Base-by-base conservation (phyloP, 2,888 invertebrate genomes). In the Lasioglossum villosulum region DNA sequence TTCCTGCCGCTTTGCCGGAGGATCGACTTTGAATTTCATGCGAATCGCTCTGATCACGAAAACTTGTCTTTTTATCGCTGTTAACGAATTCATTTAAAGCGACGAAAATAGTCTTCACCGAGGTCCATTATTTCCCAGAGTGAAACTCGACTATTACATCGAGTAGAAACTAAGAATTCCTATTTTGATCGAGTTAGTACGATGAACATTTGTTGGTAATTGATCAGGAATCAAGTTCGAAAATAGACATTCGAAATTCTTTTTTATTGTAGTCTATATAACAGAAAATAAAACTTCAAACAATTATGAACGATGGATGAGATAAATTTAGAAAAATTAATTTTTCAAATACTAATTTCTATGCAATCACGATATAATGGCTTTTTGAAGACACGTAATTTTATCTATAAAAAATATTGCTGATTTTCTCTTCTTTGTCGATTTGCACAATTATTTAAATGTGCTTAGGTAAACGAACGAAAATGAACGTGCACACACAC, bases 1-100 rank as follows among this genome's bases (percentile, higher is more conserved):
- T 86, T 87, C 87, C 34, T 66, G 8, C 66, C 23, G 34, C 83
- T 86, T 79, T 75, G 76, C n/a, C 19, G 75, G 56, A 73, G 84
- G 83, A 86, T 90, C 85, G 76, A 78, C 81, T 84, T 84, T 87
- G 87, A 90, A 90, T 89, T 90, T 86, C 74, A 87, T 89, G 84
- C 70, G 86, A 89, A 89, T 89, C 89, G 80, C 75, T 66, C 23
- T 78, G 34, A 68, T 77, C 45, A n/a, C 63, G 12, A 59, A 59
- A 66, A 27, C 4, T 23, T 56, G 5, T 6, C 14, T n/a, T 59
- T 76, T 4, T 56, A 16, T 14, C 30, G 63, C 27, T 8, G 2
- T 19, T 42, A 37, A n/a, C n/a, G 14, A 48, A n/a, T 73, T 66
- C 42, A 0, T 37, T 56, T n/a, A 39, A 39, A 70, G 30, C 30